phyloP scores from a whole-genome alignment of 2,888 invertebrate species.

The Chrysolina americana region DNA sequence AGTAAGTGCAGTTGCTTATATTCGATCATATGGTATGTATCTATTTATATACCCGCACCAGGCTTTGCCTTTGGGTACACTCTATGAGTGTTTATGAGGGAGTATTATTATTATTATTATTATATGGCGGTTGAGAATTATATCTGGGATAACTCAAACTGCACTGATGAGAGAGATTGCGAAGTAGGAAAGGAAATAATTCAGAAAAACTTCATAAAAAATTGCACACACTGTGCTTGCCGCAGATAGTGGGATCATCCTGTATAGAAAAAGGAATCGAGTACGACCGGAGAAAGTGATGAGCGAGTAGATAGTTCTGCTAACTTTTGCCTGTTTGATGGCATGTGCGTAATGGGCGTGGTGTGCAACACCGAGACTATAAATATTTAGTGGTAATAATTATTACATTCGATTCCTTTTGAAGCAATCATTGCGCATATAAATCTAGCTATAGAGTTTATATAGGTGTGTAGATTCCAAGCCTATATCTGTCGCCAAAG shows the following conservation, averaged over 20 bases:
- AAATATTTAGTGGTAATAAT: conserved; percentile 22
- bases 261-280: conserved; percentile 19
- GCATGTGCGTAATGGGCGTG: conserved; percentile 18
- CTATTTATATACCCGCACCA: too few relatives aligned
- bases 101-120: too few relatives aligned
- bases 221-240: background rate
- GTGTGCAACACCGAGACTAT: conserved; percentile 19
- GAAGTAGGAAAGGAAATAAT: too few relatives aligned
- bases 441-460: conserved; percentile 14
- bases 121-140: too few relatives aligned
- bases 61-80: too few relatives aligned
- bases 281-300: conserved; percentile 31
- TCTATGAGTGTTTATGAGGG: too few relatives aligned
- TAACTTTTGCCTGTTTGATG: conserved; percentile 18
- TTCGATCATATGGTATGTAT: too few relatives aligned
- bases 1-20: too few relatives aligned
- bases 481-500: background rate
- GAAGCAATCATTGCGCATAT: conserved; percentile 14
- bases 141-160: too few relatives aligned
- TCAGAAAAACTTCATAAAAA: background rate
- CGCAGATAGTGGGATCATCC: background rate
- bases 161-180: too few relatives aligned
- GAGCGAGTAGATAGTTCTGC: conserved; percentile 21
- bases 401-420: conserved; percentile 27
- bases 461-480: conserved; percentile 1